Percentiles rank a stretch among this genome's conserved stretches.
phyloP scores from a whole-genome alignment of 1,140 invertebrate genomes.

The Aethina tumida region DNA sequence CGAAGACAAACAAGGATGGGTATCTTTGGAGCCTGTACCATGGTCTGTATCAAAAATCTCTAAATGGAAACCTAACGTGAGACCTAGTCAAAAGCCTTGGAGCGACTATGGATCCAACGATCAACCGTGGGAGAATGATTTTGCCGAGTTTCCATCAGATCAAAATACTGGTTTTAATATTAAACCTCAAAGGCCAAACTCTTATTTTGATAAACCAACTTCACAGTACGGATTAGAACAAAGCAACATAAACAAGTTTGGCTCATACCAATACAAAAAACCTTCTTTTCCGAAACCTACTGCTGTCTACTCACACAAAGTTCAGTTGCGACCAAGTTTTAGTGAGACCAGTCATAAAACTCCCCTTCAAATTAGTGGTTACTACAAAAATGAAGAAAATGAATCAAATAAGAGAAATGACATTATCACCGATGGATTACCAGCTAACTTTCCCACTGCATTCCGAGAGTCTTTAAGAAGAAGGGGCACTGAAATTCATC shows the following conservation, averaged over 20 bases:
- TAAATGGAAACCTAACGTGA: constrained; percentile 53
- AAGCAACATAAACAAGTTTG: not conserved
- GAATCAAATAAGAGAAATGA: too few relatives aligned
- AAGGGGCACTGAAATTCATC: constrained; percentile 29
- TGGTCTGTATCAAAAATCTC: constrained; percentile 71
- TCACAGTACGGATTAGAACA: not conserved
- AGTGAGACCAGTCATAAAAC: too few relatives aligned
- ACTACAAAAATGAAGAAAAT: too few relatives aligned
- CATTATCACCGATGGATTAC: constrained; percentile 57
- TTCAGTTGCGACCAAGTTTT: too few relatives aligned
- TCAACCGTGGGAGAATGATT: constrained; percentile 5
- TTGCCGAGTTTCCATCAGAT: too few relatives aligned
- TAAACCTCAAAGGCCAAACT: too few relatives aligned
- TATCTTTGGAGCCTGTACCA: constrained; percentile 62
- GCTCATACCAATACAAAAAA: not conserved
- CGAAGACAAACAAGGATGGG: constrained; percentile 64
- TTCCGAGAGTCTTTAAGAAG: constrained; percentile 25
- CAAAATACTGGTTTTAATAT: too few relatives aligned
- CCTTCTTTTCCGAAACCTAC: constrained; percentile 10
- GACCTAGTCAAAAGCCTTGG: constrained; percentile 20
- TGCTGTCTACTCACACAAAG: constrained; percentile 22
- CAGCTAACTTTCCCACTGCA: constrained; percentile 52
- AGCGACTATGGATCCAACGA: constrained; percentile 12
- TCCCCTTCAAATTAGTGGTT: too few relatives aligned
- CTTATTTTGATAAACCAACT: constrained; percentile 1